phyloP scores from a whole-genome alignment of 1,140 invertebrate species.

The Bombus confusus region DNA sequence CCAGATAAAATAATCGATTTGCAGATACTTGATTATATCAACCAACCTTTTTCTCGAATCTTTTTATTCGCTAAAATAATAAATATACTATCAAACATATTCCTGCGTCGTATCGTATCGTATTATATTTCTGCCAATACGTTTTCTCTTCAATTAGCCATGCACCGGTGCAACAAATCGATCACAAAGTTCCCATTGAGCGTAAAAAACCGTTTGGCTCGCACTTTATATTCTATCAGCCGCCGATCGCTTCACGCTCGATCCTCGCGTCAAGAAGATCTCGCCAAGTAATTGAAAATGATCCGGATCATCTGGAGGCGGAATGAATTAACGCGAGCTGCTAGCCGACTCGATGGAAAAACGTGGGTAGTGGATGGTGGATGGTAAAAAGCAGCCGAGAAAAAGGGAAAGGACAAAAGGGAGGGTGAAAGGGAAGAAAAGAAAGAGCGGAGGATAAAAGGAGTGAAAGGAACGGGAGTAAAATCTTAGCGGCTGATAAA shows the following conservation, averaged over 20 bases:
- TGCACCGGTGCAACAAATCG: neutral
- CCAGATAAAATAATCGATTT: neutral
- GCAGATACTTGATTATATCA: too few relatives aligned
- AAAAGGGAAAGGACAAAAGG: neutral
- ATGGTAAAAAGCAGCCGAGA: neutral
- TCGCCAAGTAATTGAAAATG: conserved; percentile 22
- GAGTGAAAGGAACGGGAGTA: neutral
- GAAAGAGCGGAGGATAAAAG: neutral
- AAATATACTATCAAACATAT: too few relatives aligned
- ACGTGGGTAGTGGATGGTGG: neutral
- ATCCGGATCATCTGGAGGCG: neutral
- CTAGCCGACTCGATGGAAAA: neutral
- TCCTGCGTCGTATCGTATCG: too few relatives aligned
- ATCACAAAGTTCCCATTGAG: neutral
- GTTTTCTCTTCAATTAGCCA: neutral
- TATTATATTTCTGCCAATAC: too few relatives aligned
- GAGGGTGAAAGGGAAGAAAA: too few relatives aligned
- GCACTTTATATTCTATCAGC: neutral
- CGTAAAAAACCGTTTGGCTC: neutral
- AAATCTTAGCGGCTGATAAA: neutral
- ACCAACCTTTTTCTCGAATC: neutral
- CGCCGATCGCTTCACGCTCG: neutral
- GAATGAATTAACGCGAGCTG: conserved; percentile 11
- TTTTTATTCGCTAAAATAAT: too few relatives aligned
- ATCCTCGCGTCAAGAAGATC: conserved; percentile 2